Evolutionary conservation across 2,888 invertebrate genomes (phyloP).

Genomic region (Apoda limacodes): DNA sequence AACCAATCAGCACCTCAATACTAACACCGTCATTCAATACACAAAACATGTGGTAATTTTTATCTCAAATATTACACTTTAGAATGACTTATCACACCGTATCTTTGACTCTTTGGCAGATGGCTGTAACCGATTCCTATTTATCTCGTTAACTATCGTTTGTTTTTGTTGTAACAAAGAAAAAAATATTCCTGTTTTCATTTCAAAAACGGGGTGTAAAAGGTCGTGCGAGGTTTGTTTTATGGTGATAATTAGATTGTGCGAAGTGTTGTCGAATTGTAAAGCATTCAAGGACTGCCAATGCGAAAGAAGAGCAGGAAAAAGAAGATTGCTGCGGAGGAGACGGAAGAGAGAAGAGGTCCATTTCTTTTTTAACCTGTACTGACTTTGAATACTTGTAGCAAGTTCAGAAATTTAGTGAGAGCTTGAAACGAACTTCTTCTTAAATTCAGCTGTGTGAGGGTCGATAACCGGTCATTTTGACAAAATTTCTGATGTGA

Average conservation of each 20-base stretch:
- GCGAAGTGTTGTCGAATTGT: constrained; percentile 55
- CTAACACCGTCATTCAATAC: constrained; percentile 29
- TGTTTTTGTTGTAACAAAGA: constrained; percentile 21
- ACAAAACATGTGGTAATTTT: constrained; percentile 50
- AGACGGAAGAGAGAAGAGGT: constrained; percentile 38
- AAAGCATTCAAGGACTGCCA: constrained; percentile 57
- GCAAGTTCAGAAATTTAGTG: too few species aligned
- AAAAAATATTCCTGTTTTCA: constrained; percentile 29
- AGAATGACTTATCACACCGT: constrained; percentile 46
- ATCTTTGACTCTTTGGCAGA: constrained; percentile 45
- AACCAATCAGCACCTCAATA: constrained; percentile 36
- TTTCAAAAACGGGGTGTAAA: too few species aligned
- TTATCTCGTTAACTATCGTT: constrained; percentile 24
- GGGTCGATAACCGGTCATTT: too few species aligned
- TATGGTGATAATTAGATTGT: constrained; percentile 49
- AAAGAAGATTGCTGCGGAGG: constrained; percentile 50
- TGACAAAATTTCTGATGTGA: too few species aligned
- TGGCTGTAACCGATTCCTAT: constrained; percentile 28
- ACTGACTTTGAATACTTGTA: too few species aligned
- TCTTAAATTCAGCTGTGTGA: too few species aligned
- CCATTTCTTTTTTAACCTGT: not conserved
- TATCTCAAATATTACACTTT: constrained; percentile 50
- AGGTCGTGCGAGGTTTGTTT: constrained; percentile 16
- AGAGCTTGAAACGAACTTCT: too few species aligned
- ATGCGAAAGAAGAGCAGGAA: constrained; percentile 66